Evolutionary conservation across 2,888 invertebrate genomes (phyloP).

Genomic region (Nineta flava): DNA sequence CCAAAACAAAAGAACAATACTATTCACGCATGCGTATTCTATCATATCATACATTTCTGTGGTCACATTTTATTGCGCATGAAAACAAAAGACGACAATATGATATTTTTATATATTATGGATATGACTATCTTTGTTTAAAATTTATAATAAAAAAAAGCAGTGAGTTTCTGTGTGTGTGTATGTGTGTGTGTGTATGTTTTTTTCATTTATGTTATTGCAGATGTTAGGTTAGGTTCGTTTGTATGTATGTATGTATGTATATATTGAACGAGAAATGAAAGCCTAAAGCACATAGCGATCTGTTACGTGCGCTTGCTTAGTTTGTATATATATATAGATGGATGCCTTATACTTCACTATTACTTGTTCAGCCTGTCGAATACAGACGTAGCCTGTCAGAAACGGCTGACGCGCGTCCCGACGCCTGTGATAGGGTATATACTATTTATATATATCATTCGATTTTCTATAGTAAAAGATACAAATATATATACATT

Average conservation of each 20-base stretch:
- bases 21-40: background rate
- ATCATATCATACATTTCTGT: background rate
- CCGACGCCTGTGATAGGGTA: constrained; percentile 1
- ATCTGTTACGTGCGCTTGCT: too few species aligned
- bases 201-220: background rate
- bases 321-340: too few species aligned
- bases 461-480: background rate
- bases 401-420: constrained; percentile 3
- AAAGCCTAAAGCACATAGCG: too few species aligned
- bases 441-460: background rate
- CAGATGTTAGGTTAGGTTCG: constrained; percentile 1
- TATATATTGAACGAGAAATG: background rate
- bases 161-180: background rate
- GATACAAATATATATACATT: background rate
- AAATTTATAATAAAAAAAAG: background rate
- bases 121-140: background rate
- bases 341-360: too few species aligned
- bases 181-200: background rate
- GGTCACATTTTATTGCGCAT: background rate
- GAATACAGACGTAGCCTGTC: constrained; percentile 3
- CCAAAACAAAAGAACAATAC: background rate
- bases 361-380: background rate
- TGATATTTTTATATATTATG: background rate
- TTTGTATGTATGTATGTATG: background rate
- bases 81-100: background rate